Percentiles rank a stretch among this genome's conserved stretches.
Conservation (phyloP, 2,888 invertebrate species). For the Eledone cirrhosa region DNA sequence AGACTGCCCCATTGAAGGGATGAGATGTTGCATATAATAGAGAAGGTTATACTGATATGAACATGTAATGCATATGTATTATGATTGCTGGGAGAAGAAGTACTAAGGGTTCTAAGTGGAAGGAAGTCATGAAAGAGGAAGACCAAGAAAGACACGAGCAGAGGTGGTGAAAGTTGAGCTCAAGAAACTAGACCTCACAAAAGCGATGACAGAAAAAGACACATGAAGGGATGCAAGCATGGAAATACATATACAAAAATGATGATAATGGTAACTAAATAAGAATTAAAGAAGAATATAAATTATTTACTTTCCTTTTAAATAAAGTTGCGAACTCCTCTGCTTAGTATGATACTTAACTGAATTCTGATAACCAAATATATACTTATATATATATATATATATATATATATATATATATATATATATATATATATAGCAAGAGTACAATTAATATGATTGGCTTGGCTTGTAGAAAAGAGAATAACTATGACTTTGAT, state of each 20-base stretch:
- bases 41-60: no score
- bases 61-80: no score
- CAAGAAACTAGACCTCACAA: no score
- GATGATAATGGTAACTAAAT: background rate
- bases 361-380: background rate
- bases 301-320: no score
- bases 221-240: background rate
- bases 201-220: background rate
- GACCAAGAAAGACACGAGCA: background rate
- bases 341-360: background rate
- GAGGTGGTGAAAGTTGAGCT: background rate
- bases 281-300: no score
- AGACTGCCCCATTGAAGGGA: no score
- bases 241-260: background rate
- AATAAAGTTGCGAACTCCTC: no score
- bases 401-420: constrained; percentile 10
- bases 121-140: background rate
- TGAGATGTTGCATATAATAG: no score
- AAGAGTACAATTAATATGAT: no score
- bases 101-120: background rate
- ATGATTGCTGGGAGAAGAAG: no score
- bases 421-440: background rate
- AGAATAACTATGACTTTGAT: no score
- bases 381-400: background rate
- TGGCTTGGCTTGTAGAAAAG: no score